These are phyloP conservation scores for Protobothrops flavoviridis DNA, from an alignment of 2,113 vertebrate species.

Conservation along the genomic window DNA sequence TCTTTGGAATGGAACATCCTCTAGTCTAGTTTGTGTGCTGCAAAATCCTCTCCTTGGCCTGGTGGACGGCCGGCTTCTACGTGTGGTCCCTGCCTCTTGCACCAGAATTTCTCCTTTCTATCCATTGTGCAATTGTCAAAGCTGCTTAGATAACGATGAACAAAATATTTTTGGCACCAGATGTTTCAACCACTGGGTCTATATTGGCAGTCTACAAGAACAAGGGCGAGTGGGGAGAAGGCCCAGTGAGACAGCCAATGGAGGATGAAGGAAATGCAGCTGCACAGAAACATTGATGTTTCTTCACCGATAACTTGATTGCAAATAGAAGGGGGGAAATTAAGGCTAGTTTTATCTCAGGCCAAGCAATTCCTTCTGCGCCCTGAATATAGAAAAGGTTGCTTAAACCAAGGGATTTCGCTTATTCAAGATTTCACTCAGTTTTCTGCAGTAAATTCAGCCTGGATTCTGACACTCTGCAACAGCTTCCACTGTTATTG, in stretches of 20 bases:
- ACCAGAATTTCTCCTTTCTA: too few species aligned
- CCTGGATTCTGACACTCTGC: slow-evolving; percentile 60
- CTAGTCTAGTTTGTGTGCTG: too few species aligned
- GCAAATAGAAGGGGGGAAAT: slow-evolving; percentile 50
- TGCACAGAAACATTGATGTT: background rate
- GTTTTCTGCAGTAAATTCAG: slow-evolving; percentile 39
- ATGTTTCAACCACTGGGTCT: background rate
- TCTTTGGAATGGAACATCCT: background rate
- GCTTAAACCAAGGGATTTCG: slow-evolving; percentile 7
- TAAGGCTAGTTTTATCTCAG: slow-evolving; percentile 45
- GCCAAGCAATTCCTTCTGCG: background rate
- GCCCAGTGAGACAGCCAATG: background rate
- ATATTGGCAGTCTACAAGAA: background rate
- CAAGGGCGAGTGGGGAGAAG: background rate
- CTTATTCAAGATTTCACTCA: slow-evolving; percentile 59
- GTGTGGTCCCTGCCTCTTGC: background rate
- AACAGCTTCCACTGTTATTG: slow-evolving; percentile 54
- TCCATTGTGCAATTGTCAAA: background rate
- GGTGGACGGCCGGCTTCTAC: background rate
- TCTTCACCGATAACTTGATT: slow-evolving; percentile 33
- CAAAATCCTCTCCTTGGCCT: too few species aligned
- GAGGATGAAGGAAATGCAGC: background rate
- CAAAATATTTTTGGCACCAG: background rate
- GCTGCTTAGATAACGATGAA: background rate
- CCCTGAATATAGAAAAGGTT: slow-evolving; percentile 2